Conservation (phyloP, 2,113 vertebrate genomes). For the Neogale vison region DNA sequence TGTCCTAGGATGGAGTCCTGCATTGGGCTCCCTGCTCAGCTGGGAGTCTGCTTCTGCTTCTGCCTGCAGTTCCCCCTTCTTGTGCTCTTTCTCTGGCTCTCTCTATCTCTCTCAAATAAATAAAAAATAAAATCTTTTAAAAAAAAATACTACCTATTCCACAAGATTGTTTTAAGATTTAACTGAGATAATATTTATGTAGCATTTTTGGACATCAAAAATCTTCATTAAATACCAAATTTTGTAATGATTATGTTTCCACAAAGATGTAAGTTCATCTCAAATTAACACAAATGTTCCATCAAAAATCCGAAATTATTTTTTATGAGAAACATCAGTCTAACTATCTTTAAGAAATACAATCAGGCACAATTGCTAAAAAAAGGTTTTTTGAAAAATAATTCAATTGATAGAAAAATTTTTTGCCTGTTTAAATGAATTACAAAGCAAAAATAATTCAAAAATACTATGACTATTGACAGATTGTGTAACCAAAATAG, state of each 20-base stretch:
- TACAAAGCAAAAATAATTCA: neutral
- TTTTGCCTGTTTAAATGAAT: neutral
- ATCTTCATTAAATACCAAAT: neutral
- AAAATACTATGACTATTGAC: neutral
- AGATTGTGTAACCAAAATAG: conserved; percentile 6
- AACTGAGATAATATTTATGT: neutral
- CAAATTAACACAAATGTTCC: neutral
- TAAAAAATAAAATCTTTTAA: too few species aligned
- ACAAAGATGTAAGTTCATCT: neutral
- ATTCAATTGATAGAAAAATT: neutral
- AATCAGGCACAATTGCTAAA: neutral
- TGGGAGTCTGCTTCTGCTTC: too few species aligned
- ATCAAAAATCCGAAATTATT: neutral
- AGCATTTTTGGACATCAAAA: neutral
- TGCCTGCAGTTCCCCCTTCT: too few species aligned
- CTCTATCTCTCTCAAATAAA: too few species aligned
- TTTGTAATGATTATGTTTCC: neutral
- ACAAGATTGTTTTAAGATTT: neutral
- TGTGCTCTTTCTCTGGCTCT: too few species aligned
- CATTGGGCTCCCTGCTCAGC: too few species aligned
- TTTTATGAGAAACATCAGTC: neutral
- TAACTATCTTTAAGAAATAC: conserved; percentile 19
- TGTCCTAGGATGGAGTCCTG: too few species aligned
- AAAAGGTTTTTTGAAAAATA: neutral
- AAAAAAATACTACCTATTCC: neutral